Conservation (phyloP, 53 echinoderm and acorn worm genomes). For the Apostichopus leukothele region DNA sequence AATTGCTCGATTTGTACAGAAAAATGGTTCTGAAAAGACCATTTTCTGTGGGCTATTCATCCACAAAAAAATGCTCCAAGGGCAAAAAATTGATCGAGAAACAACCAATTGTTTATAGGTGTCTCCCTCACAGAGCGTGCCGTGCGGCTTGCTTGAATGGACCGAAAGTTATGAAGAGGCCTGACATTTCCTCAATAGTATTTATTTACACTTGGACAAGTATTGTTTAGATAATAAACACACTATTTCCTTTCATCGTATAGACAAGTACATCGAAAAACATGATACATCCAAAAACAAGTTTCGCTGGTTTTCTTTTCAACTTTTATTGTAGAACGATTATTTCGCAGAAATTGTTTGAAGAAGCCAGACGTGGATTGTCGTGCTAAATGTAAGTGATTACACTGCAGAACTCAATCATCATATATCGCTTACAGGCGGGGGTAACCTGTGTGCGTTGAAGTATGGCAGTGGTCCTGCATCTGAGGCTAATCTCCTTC, state of each 20-base stretch:
- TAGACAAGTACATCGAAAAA: neutral
- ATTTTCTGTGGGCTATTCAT: conserved; percentile 5
- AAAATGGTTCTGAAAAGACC: neutral
- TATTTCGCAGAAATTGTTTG: neutral
- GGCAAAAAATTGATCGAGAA: neutral
- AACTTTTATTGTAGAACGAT: neutral
- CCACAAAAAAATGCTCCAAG: neutral
- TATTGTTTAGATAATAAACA: conserved; percentile 14
- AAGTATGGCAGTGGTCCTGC: too few relatives aligned
- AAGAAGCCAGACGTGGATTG: neutral
- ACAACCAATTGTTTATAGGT: conserved; percentile 2
- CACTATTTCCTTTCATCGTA: neutral
- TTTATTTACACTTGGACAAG: neutral
- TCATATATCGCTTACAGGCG: too few relatives aligned
- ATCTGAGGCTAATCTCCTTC: too few relatives aligned
- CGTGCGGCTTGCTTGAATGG: neutral
- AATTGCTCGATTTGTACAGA: neutral
- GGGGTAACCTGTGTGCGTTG: too few relatives aligned
- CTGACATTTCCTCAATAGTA: conserved; percentile 1
- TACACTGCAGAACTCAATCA: too few relatives aligned
- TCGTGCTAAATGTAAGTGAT: too few relatives aligned
- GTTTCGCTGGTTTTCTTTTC: neutral
- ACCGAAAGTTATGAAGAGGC: neutral
- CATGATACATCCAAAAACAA: neutral
- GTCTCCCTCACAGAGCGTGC: neutral